Percentiles rank a stretch among this genome's conserved stretches.
Evolutionary conservation across 2,888 invertebrate species (phyloP).

Genomic region (Enoplolaimus lenunculus): DNA sequence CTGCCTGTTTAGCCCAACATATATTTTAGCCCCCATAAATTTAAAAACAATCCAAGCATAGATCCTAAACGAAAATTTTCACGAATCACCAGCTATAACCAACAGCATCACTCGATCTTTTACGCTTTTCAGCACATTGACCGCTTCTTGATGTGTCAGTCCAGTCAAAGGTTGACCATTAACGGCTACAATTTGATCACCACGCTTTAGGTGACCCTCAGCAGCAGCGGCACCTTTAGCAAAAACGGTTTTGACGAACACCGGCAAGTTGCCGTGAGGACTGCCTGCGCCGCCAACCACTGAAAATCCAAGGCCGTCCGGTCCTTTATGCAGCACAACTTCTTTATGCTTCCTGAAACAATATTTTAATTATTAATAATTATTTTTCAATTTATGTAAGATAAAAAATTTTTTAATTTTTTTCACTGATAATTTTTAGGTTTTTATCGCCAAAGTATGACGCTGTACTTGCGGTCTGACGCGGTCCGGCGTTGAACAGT

Average conservation of each 20-base stretch:
- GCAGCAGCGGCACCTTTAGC: slow-evolving; percentile 63
- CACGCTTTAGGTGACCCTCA: slow-evolving; percentile 74
- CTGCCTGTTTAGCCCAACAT: no score
- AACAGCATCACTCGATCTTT: slow-evolving; percentile 1
- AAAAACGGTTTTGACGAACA: slow-evolving; percentile 43
- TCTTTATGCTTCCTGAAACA: slow-evolving; percentile 17
- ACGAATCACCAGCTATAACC: slow-evolving; percentile 4
- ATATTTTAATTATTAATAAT: no score
- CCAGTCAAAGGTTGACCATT: slow-evolving; percentile 61
- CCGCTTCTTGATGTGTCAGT: slow-evolving; percentile 61
- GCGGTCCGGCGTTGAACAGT: no score
- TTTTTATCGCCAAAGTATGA: no score
- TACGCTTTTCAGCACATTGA: slow-evolving; percentile 62
- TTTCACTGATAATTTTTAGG: no score
- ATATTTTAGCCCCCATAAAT: no score
- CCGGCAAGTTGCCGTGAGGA: slow-evolving; percentile 49
- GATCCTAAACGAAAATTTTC: no score
- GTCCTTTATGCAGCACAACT: slow-evolving; percentile 43
- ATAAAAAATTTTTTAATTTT: no score
- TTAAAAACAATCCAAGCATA: no score
- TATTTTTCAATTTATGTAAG: no score
- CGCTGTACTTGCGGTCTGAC: no score
- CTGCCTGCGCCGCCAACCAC: slow-evolving; percentile 46
- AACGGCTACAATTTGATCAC: slow-evolving; percentile 74
- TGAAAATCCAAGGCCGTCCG: slow-evolving; percentile 49